Conservation (phyloP, 1,140 invertebrate species). For the Cardiocondyla obscurior region DNA sequence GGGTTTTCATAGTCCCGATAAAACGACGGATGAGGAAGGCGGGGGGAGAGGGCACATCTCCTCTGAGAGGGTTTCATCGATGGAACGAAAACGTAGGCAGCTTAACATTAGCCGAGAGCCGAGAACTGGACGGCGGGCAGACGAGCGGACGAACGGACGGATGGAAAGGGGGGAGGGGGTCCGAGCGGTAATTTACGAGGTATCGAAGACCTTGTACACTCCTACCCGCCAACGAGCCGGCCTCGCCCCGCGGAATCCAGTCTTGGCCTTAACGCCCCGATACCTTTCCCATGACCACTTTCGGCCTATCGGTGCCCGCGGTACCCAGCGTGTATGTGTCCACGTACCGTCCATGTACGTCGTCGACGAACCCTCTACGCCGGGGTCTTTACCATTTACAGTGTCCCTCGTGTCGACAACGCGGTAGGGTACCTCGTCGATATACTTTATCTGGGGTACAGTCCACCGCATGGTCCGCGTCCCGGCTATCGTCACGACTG, state of each 20-base stretch:
- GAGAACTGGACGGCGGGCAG: constrained; percentile 61
- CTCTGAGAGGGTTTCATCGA: constrained; percentile 28
- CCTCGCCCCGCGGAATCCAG: constrained; percentile 76
- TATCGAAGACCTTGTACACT: constrained; percentile 84
- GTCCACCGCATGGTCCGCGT: constrained; percentile 60
- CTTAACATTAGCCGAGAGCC: constrained; percentile 61
- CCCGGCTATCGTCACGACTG: constrained; percentile 55
- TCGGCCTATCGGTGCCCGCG: constrained; percentile 65
- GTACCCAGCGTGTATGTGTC: constrained; percentile 6
- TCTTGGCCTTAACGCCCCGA: constrained; percentile 77
- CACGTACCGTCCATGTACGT: constrained; percentile 22
- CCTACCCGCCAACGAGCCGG: constrained; percentile 79
- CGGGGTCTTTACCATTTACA: constrained; percentile 75
- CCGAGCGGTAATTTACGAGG: constrained; percentile 83
- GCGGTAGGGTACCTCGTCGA: constrained; percentile 72
- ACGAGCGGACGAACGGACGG: constrained; percentile 58
- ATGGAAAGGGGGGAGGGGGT: constrained; percentile 51
- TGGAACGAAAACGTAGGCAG: constrained; percentile 70
- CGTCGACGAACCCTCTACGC: constrained; percentile 49
- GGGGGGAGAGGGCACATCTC: neutral
- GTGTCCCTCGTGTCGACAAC: constrained; percentile 68
- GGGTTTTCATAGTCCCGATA: constrained; percentile 41
- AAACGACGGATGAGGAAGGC: neutral
- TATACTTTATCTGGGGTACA: constrained; percentile 65
- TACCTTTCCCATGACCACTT: constrained; percentile 77